Base-by-base conservation (phyloP, 2,797 vertebrate genomes). In the Emys orbicularis region DNA sequence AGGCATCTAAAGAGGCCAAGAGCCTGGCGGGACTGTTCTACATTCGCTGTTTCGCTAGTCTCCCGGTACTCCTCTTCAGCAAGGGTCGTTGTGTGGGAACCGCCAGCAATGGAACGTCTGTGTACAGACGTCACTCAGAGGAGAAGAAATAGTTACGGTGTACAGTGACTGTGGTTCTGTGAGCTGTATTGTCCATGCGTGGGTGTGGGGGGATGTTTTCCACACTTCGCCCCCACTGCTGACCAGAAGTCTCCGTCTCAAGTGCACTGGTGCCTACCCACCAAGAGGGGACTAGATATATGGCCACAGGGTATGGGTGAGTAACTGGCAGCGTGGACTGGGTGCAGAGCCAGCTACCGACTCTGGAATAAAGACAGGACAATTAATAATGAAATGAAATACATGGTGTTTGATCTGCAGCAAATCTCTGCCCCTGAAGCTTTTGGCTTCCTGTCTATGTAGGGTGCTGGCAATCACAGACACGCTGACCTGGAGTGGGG, bases 351-450 rank as follows among this genome's bases (percentile, higher is more conserved):
- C 59, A 82, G 1, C 68, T 52, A 44, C 68, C 82, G 11, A 0
- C 34, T 56, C 6, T 31, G 18, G 44, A 87, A 34, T 53, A 31
- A 16, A 49, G 29, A 6, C 6, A 0, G 25, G 3, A 0, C 61
- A n/a, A 83, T 88, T 34, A 27, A 79, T 19, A 5, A 37, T 79
- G 10, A 47, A 37, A 82, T 85, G 61, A 79, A 37, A 50, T 50
- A 50, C 50, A 5, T 44, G 34, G 6, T 21, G 25, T 23, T 16
- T 3, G 8, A 25, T 50, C 93, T 86, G 37, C 92, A 94, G 5
- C 54, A 44, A 25, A 4, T 83, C 31, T 68, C 34, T 18, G 31
- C 5, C 79, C 52, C 18, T 29, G 25, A 52, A 59, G 56, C 50
- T 65, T 74, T 52, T 25, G 76, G 1, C 50, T 79, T 47, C 68